Conservation (phyloP, 2,113 vertebrate genomes). For the Podilymbus podiceps region DNA sequence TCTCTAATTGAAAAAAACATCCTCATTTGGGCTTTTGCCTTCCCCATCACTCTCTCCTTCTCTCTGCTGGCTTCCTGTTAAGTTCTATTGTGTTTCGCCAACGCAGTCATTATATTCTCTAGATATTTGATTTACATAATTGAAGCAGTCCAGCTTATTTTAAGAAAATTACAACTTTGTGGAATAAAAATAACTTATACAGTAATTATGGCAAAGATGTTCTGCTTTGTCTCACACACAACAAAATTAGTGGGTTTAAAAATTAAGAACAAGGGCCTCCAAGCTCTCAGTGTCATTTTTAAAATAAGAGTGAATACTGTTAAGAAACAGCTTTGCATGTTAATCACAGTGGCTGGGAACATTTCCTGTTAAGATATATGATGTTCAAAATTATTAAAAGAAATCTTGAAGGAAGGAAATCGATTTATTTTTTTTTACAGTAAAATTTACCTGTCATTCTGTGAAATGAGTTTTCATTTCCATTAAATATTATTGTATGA, state of each 20-base stretch:
- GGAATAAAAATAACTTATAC: conserved; percentile 68
- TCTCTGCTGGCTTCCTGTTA: conserved; percentile 44
- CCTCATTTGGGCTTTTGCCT: conserved; percentile 48
- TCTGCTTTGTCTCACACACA: conserved; percentile 75
- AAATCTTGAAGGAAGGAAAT: conserved; percentile 66
- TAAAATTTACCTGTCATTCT: conserved; percentile 67
- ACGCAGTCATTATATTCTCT: conserved; percentile 68
- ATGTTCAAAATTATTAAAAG: conserved; percentile 60
- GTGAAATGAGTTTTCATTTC: conserved; percentile 52
- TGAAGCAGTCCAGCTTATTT: conserved; percentile 75
- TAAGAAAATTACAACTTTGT: conserved; percentile 77
- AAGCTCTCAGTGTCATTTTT: conserved; percentile 64
- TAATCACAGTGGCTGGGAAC: conserved; percentile 54
- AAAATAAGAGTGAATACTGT: conserved; percentile 60
- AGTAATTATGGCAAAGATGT: conserved; percentile 73
- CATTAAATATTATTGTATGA: conserved; percentile 49
- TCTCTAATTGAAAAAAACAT: conserved; percentile 52
- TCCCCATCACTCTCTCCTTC: not conserved
- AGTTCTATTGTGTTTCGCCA: conserved; percentile 58
- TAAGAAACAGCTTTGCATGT: conserved; percentile 70
- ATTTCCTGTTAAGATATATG: conserved; percentile 54
- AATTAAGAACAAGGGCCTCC: conserved; percentile 70
- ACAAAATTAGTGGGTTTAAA: conserved; percentile 73
- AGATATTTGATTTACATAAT: conserved; percentile 76
- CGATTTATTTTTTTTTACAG: conserved; percentile 58